These are phyloP conservation scores for Phlogophora meticulosa DNA, from an alignment of 2,888 invertebrate species.

Conservation along the genomic window DNA sequence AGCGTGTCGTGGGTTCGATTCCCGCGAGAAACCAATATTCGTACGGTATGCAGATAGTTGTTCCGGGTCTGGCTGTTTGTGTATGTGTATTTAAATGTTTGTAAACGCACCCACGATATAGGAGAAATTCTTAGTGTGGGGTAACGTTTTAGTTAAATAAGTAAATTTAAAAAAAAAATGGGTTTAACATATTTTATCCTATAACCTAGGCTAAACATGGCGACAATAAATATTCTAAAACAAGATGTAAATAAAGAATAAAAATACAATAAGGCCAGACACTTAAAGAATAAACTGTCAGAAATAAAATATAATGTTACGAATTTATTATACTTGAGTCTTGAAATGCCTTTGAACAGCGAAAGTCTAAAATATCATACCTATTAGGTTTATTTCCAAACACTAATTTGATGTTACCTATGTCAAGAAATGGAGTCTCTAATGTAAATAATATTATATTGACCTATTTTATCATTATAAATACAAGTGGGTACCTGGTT, in stretches of 20 bases:
- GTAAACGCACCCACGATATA: too few species aligned
- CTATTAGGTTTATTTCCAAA: neutral
- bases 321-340: constrained; percentile 22
- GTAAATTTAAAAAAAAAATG: too few species aligned
- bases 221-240: too few species aligned
- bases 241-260: neutral
- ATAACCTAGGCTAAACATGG: too few species aligned
- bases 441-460: neutral
- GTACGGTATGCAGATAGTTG: too few species aligned
- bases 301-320: neutral
- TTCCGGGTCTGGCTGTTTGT: too few species aligned
- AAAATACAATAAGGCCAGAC: constrained; percentile 8
- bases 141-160: too few species aligned
- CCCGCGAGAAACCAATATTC: too few species aligned
- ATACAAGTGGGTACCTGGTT: neutral
- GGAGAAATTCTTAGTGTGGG: too few species aligned
- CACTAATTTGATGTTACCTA: neutral
- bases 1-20: too few species aligned
- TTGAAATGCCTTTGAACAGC: constrained; percentile 32
- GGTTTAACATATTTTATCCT: too few species aligned
- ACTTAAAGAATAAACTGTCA: neutral
- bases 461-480: neutral
- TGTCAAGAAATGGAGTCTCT: neutral
- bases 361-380: constrained; percentile 5
- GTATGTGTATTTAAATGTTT: too few species aligned